Conservation (phyloP, 2,797 vertebrate species). For the Poeciliopsis presidionis region DNA sequence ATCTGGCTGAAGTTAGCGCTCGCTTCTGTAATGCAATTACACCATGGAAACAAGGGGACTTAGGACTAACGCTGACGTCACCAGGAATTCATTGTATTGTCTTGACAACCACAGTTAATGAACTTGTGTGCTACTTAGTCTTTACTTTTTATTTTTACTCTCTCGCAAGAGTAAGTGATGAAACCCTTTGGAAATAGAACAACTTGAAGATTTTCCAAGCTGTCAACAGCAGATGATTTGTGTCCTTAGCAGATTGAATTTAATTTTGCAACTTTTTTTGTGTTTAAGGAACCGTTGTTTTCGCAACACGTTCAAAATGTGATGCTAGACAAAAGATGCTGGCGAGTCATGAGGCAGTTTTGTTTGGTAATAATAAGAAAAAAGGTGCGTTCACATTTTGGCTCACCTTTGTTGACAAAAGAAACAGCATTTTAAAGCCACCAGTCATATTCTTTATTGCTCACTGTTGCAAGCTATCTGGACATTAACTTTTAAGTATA, state of each 20-base stretch:
- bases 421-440: not conserved
- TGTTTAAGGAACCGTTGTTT: not conserved
- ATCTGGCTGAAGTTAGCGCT: slow-evolving; percentile 61
- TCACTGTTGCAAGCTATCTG: not conserved
- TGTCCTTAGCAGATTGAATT: slow-evolving; percentile 2
- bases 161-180: slow-evolving; percentile 10
- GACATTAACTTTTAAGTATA: not conserved
- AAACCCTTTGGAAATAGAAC: slow-evolving; percentile 12
- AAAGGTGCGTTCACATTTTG: slow-evolving; percentile 6
- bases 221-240: not conserved
- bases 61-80: slow-evolving; percentile 67
- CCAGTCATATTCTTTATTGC: not conserved
- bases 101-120: slow-evolving; percentile 71
- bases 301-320: not conserved
- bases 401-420: not conserved
- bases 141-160: slow-evolving; percentile 25
- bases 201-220: not conserved
- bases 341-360: not conserved
- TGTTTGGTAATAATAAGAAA: not conserved
- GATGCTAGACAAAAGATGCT: slow-evolving; percentile 9
- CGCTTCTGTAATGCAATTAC: slow-evolving; percentile 50
- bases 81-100: slow-evolving; percentile 64
- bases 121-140: slow-evolving; percentile 60
- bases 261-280: slow-evolving; percentile 17
- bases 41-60: slow-evolving; percentile 75